Conservation (phyloP, 2,797 vertebrate species). For the Aulostomus chinensis region DNA sequence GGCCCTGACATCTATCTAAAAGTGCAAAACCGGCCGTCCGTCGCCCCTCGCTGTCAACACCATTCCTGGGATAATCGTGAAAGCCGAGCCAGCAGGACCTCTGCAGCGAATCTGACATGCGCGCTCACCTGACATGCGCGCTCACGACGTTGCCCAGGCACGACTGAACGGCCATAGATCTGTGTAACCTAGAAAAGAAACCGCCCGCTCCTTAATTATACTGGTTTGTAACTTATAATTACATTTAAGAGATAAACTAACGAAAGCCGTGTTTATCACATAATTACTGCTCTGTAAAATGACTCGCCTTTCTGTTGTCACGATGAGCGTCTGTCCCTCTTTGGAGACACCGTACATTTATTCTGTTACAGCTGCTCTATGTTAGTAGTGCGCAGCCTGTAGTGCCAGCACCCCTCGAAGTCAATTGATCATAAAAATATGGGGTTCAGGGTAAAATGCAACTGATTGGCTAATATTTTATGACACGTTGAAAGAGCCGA, state of each 20-base stretch:
- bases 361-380: conserved; percentile 51
- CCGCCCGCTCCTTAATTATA: fast-evolving
- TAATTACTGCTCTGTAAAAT: too few species aligned
- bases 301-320: fast-evolving
- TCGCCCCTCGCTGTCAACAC: conserved; percentile 62
- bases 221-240: too few species aligned
- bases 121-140: conserved; percentile 83
- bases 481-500: too few species aligned
- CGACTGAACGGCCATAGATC: conserved; percentile 69
- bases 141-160: conserved; percentile 69
- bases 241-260: too few species aligned
- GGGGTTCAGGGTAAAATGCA: conserved; percentile 14
- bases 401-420: conserved; percentile 28
- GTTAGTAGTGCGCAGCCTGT: conserved; percentile 31
- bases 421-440: conserved; percentile 61
- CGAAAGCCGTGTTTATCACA: too few species aligned
- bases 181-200: conserved; percentile 1
- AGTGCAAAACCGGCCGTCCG: conserved; percentile 27
- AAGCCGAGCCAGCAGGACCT: conserved; percentile 70
- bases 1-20: conserved; percentile 52
- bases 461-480: too few species aligned
- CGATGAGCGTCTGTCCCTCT: fast-evolving
- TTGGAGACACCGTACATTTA: neutral
- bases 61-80: conserved; percentile 71
- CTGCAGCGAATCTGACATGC: conserved; percentile 80